These are phyloP conservation scores for Pyrocoelia pectoralis DNA, from an alignment of 2,888 invertebrate genomes.

Conservation along the genomic window DNA sequence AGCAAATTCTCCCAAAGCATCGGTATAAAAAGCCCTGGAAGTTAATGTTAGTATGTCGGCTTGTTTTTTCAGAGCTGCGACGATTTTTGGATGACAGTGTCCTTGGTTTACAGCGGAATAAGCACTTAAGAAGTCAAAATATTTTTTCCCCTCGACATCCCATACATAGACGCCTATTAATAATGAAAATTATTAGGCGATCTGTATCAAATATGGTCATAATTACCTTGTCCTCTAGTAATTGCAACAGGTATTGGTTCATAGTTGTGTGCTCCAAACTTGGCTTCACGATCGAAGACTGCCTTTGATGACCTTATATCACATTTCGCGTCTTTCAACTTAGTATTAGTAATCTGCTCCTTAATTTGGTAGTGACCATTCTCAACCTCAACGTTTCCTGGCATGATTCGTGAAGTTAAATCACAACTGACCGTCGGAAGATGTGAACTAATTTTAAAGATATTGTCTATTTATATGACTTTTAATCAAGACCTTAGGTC, in stretches of 20 bases:
- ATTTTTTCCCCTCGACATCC: slow-evolving; percentile 82
- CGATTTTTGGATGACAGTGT: slow-evolving; percentile 78
- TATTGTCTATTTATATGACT: too few relatives aligned
- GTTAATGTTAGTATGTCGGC: slow-evolving; percentile 72
- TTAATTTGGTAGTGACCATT: neutral
- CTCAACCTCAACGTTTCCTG: neutral
- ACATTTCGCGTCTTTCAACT: neutral
- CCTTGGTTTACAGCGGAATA: slow-evolving; percentile 86
- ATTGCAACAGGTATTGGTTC: slow-evolving; percentile 94
- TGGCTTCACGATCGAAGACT: slow-evolving; percentile 80
- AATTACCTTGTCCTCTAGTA: slow-evolving; percentile 80
- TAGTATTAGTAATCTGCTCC: too few relatives aligned
- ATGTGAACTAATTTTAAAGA: too few relatives aligned
- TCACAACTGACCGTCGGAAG: too few relatives aligned
- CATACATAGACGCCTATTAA: slow-evolving; percentile 73
- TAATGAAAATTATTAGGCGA: neutral
- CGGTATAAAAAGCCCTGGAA: slow-evolving; percentile 78
- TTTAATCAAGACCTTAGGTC: too few relatives aligned
- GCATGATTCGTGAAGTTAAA: too few relatives aligned
- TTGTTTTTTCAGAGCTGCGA: slow-evolving; percentile 67
- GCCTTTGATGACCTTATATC: slow-evolving; percentile 49
- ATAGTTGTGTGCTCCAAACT: slow-evolving; percentile 96
- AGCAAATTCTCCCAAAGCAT: slow-evolving; percentile 76
- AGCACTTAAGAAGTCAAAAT: slow-evolving; percentile 81
- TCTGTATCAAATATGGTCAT: slow-evolving; percentile 22